These are phyloP conservation scores for Chelonus insularis DNA, from an alignment of 1,140 invertebrate genomes.

Conservation along the genomic window DNA sequence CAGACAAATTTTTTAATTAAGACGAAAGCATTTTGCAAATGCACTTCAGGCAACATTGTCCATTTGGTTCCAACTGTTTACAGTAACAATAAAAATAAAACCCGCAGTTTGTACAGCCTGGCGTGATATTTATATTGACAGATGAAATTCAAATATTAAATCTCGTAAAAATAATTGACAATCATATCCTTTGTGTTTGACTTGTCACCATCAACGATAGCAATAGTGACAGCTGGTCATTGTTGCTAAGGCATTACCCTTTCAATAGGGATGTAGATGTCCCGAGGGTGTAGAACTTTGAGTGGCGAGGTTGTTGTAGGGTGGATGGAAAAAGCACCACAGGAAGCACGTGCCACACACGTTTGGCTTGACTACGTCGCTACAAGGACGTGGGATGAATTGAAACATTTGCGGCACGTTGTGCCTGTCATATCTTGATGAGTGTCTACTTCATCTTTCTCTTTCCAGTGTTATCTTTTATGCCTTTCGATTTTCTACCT, in stretches of 20 bases:
- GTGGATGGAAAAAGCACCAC: background rate
- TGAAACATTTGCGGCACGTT: conserved; percentile 29
- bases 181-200: background rate
- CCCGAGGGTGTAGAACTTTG: background rate
- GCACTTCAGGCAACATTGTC: too few relatives aligned
- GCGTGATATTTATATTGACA: too few relatives aligned
- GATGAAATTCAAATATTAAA: too few relatives aligned
- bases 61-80: too few relatives aligned
- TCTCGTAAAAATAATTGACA: too few relatives aligned
- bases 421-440: conserved; percentile 26
- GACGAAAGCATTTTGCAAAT: too few relatives aligned
- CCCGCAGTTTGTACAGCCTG: too few relatives aligned
- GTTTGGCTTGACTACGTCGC: background rate
- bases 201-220: background rate
- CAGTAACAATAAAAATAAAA: too few relatives aligned
- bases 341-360: conserved; percentile 25
- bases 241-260: background rate
- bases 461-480: background rate
- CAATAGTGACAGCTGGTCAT: conserved; percentile 9
- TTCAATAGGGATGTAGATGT: background rate
- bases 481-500: background rate
- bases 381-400: conserved; percentile 10
- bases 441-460: conserved; percentile 11
- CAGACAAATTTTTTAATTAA: too few relatives aligned
- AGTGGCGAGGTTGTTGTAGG: background rate